These are phyloP conservation scores for Diadophis punctatus DNA, from an alignment of 2,113 vertebrate genomes.

Conservation along the genomic window DNA sequence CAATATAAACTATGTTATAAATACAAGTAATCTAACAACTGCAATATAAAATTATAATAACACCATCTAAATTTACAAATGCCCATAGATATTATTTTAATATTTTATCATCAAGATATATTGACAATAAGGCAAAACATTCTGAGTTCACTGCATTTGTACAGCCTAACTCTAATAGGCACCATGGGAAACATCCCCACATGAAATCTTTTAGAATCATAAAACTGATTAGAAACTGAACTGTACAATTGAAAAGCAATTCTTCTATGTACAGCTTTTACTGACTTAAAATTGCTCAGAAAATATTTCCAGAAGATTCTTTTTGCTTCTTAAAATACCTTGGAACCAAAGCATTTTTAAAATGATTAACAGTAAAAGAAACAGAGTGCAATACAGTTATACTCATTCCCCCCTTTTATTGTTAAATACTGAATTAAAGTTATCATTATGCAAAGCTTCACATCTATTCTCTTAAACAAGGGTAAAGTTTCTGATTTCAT, in stretches of 20 bases:
- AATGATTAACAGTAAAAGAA: neutral
- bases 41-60: neutral
- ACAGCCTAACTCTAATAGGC: neutral
- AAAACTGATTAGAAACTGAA: neutral
- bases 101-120: neutral
- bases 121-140: neutral
- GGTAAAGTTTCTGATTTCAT: neutral
- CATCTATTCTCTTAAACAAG: neutral
- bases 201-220: neutral
- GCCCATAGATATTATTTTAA: neutral
- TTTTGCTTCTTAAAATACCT: neutral
- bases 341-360: neutral
- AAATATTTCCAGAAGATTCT: neutral
- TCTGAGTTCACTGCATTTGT: neutral
- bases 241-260: neutral
- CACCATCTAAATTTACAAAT: neutral
- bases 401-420: neutral
- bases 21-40: neutral
- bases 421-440: neutral
- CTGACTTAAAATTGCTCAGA: neutral
- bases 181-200: neutral
- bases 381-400: neutral
- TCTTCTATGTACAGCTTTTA: neutral
- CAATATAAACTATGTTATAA: neutral
- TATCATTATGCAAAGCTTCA: neutral